Base-by-base conservation (phyloP, 2,888 invertebrate species). In the Aromia moschata region DNA sequence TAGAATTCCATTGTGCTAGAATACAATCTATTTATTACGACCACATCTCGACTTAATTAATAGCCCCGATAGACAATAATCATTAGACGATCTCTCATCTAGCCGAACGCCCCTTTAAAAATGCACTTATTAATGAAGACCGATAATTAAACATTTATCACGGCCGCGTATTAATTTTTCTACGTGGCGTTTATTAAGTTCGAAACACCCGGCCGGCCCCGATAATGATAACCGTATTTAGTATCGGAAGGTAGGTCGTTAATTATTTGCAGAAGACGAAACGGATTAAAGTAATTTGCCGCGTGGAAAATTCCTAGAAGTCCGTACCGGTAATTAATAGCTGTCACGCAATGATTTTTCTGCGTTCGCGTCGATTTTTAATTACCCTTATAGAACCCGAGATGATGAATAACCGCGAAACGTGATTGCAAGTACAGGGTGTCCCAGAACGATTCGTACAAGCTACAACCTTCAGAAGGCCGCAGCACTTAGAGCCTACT, bases 261-360 rank as follows among this genome's bases (percentile, higher is more conserved):
- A 47, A 47, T 47, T 36, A 17, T 16, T 17, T 36, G 30, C 18
- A 33, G 36, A 47, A 37, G 11, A 37, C 12, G 20, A 37, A 47
- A 37, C 37, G 47, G 18, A 47, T 37, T 37, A 47, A 47, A 37
- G 11, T 47, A 47, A 36, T 47, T 47, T 47, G 18, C 47, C 4
- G 18, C 20, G 25, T 43, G 25, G 43, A 25, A 43, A 20, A 43
- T 43, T 43, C 20, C 10, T 31, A 11, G 18, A 12, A 36, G 17
- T 18, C 9, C 18, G 37, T 18, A 15, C 18, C 12, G 16, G 20
- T 47, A 37, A 47, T 36, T 47, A 18, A 33, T 17, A 10, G 7
- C 36, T 11, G 47, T 47, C 47, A 47, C 47, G 33, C 33, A 18
- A 36, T 11, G 37, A 12, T 11, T 36, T 47, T 47, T 47, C 36